phyloP scores from a whole-genome alignment of 2,113 vertebrate genomes.

The Carollia perspicillata region DNA sequence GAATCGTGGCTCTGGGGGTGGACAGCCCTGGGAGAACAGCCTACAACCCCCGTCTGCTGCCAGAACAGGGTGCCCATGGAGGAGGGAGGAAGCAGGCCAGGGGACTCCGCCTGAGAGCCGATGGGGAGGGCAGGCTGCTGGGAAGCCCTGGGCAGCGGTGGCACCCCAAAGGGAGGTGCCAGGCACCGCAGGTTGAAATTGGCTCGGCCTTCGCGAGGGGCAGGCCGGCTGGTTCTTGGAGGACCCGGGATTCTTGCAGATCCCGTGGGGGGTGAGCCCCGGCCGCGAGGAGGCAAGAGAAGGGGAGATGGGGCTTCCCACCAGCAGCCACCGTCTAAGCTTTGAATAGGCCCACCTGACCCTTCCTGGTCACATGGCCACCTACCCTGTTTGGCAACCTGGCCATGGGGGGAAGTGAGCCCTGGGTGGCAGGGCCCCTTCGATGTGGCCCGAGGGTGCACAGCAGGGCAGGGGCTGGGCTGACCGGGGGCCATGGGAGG shows the following conservation, averaged over 20 bases:
- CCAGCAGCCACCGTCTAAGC: not conserved
- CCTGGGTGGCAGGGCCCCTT: not conserved
- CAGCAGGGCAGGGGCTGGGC: not conserved
- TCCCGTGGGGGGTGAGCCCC: not conserved
- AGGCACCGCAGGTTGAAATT: not conserved
- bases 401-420: not conserved
- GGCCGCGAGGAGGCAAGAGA: accelerated
- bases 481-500: not conserved
- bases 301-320: accelerated
- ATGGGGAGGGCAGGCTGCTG: accelerated
- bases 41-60: accelerated
- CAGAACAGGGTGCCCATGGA: not conserved
- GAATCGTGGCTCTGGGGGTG: not conserved
- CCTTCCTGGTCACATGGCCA: accelerated
- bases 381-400: accelerated
- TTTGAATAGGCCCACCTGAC: too few species aligned
- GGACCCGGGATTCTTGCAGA: accelerated
- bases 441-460: not conserved
- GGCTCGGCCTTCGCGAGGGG: accelerated
- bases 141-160: not conserved
- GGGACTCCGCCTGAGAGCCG: accelerated
- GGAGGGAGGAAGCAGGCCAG: accelerated
- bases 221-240: not conserved
- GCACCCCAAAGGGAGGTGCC: accelerated
- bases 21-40: not conserved